Evolutionary conservation across 2,888 invertebrate species (phyloP), one percentile per base, ranked within the genome.

Genomic region (Marronus borbonicus): DNA sequence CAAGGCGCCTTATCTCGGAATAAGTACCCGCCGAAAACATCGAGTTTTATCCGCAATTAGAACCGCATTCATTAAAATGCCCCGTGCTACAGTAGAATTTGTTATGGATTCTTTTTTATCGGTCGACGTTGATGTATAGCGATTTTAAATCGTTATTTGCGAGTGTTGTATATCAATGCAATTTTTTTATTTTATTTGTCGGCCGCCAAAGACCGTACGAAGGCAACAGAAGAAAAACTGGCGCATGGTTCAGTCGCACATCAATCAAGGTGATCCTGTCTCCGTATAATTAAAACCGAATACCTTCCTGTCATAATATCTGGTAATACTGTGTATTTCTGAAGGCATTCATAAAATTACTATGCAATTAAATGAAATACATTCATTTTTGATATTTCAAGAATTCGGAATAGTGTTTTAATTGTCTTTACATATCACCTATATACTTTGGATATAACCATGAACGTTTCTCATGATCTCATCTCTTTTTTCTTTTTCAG

Each of bases 401-500:
- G 24, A 31, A 1, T 31, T 28, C 14, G 10, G 28, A 62, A 12
- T 24, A 14, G 2, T 62, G 14, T 31, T 62, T 62, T 31, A 31
- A 31, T 31, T 31, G 5, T 31, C 31, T 31, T 31, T 31, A 31
- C 5, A 5, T 0, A 31, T 31, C 31, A 31, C 5, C 31, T 0
- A 31, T 5, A 31, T 4, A 31, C 28, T 31, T 5, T 0, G 5
- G 8, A 44, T 44, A 44, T 44, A 10, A 8, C 12, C 44, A 8
- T n/a, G 12, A 52, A 0, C 17, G 17, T 55, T 3, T 55, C 7
- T 20, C 17, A 17, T 17, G 17, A 17, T 17, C 17, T 17, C 17
- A 17, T 17, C 17, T 17, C 17, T 55, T 17, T 17, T 17, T 20
- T 82, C 86, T 87, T 80, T 92, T 91, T 52, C 89, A 94, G 94